Evolutionary conservation across 23 tunicate genomes (phyloP), one percentile per base, ranked within the genome.

Genomic region (Clavelina lepadiformis): DNA sequence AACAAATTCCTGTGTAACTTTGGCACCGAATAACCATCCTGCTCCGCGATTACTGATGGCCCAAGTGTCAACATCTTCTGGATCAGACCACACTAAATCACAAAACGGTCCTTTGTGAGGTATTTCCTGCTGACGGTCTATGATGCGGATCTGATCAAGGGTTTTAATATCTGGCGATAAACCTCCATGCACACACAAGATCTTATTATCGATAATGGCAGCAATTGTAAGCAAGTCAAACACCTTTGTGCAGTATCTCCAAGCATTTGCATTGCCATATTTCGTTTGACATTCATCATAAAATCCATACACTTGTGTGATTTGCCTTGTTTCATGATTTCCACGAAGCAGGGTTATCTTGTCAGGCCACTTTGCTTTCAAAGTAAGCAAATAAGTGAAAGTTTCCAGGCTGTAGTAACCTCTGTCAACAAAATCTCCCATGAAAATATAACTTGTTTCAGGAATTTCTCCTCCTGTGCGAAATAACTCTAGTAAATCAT

Each of bases 351-450:
- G 59, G 0, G 98, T 93, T 32, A 93, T 93, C 56, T 74, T 83
- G 31, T 79, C 58, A 5, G 94, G 82, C 76, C 75, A 93, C 51
- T 85, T 83, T 28, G 92, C 98, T 60, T 91, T 91, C 58, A 86
- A 53, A 13, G 88, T 66, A 7, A 94, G 73, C 46, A 94, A 55
- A 30, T 80, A 78, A 0, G 99, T 94, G 61, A 94, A 80, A 0
- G 99, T 94, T 76, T 94, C 99, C 74, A 94, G 63, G 33, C 91
- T 80, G 70, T 76, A 94, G 49, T 94, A 94, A 0, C 99, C 95
- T 28, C 97, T 74, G 59, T 93, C 88, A 28, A 84, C 95, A 86
- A 94, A 94, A 59, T 94, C 99, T 6, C 99, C 99, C 91, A 94
- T 77, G 45, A 94, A 94, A 45, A 94, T 58, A 58, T 94, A 94